A percentile compares a stretch with the other conserved stretches of the same genome.
Evolutionary conservation across 2,797 vertebrate genomes (phyloP).

Genomic region (Myripristis jacobus): DNA sequence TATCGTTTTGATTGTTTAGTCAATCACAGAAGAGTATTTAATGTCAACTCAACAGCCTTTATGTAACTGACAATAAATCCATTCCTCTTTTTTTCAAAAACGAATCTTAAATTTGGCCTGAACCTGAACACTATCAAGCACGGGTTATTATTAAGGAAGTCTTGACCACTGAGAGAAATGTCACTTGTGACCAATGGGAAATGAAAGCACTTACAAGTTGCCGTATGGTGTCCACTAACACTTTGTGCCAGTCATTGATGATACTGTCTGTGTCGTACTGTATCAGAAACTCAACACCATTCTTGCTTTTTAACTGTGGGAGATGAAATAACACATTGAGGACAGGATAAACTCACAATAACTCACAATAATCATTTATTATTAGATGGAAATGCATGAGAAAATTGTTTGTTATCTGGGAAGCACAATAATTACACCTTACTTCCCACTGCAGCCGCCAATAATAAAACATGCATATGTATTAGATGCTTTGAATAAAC

Average conservation of each 20-base stretch:
- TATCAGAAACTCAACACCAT: constrained; percentile 90
- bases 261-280: constrained; percentile 95
- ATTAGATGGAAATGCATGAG: background rate
- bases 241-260: constrained; percentile 90
- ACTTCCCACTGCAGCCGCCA: too few species aligned
- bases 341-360: background rate
- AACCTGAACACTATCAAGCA: background rate
- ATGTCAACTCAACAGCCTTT: too few species aligned
- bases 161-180: background rate
- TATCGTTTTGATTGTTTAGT: background rate
- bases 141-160: background rate
- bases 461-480: too few species aligned
- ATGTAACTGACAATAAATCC: too few species aligned
- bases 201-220: constrained; percentile 81
- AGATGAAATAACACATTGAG: constrained; percentile 4
- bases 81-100: background rate
- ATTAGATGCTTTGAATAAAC: too few species aligned
- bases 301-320: constrained; percentile 87
- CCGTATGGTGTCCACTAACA: constrained; percentile 88
- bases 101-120: too few species aligned
- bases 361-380: constrained; percentile 2
- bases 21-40: background rate
- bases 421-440: too few species aligned
- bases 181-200: too few species aligned
- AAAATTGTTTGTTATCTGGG: background rate